These are phyloP conservation scores for Ecdyonurus torrentis DNA, from an alignment of 2,888 invertebrate genomes.

Conservation along the genomic window DNA sequence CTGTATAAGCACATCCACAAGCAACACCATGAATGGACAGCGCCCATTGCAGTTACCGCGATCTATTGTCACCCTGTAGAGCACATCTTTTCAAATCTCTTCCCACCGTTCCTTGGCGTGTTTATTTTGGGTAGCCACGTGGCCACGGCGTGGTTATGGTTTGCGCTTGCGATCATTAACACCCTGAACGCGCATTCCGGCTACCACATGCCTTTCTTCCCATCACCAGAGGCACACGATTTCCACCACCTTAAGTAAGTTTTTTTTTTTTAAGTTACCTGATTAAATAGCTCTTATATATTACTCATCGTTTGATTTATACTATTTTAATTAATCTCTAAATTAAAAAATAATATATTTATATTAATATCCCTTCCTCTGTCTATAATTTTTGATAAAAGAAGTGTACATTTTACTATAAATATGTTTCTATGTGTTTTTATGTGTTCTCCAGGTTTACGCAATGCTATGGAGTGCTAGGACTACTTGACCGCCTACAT, in stretches of 20 bases:
- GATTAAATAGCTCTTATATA: not conserved
- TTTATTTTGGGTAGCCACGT: slow-evolving; percentile 57
- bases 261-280: not conserved
- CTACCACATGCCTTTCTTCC: slow-evolving; percentile 71
- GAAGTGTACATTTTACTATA: no score
- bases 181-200: slow-evolving; percentile 71
- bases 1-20: slow-evolving; percentile 72
- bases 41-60: slow-evolving; percentile 67
- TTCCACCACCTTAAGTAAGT: slow-evolving; percentile 71
- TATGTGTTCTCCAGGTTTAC: slow-evolving; percentile 48
- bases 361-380: no score
- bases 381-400: no score
- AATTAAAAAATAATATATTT: no score
- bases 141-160: slow-evolving; percentile 65
- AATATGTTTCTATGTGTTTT: no score
- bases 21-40: slow-evolving; percentile 76
- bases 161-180: slow-evolving; percentile 54
- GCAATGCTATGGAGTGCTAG: slow-evolving; percentile 68
- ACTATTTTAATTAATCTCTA: no score
- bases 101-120: slow-evolving; percentile 51
- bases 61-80: slow-evolving; percentile 62
- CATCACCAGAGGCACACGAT: slow-evolving; percentile 73
- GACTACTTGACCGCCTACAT: slow-evolving; percentile 63
- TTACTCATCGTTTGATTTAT: no score
- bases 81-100: slow-evolving; percentile 57